Percentiles rank a stretch among this genome's conserved stretches.
Evolutionary conservation across 2,113 vertebrate species (phyloP).

Genomic region (Dipodomys ordii): DNA sequence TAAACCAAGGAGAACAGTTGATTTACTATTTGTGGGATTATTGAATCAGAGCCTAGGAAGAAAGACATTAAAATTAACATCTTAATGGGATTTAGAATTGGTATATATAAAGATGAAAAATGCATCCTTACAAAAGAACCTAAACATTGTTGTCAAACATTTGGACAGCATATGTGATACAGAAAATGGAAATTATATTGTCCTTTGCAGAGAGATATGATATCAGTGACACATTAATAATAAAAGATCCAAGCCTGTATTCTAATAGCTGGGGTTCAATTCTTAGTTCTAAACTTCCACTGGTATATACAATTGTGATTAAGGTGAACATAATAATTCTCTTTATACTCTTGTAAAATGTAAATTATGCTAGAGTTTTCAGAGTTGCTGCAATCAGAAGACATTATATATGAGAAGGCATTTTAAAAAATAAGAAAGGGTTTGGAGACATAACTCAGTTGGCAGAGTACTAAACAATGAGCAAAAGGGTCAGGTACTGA

Average conservation of each 20-base stretch:
- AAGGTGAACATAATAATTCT: not conserved
- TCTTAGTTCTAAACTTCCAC: not conserved
- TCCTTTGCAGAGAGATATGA: not conserved
- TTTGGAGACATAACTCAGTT: too few relatives aligned
- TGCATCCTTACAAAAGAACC: not conserved
- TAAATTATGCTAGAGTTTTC: not conserved
- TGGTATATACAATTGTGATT: not conserved
- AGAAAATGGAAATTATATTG: not conserved
- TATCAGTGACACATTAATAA: not conserved
- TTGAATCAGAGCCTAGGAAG: conserved; percentile 4
- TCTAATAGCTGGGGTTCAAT: not conserved
- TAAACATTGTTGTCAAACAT: not conserved
- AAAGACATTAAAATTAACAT: conserved; percentile 4
- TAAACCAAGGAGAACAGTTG: not conserved
- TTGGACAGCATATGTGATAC: not conserved
- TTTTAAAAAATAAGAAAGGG: not conserved
- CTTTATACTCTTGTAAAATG: conserved; percentile 8
- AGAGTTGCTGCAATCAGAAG: not conserved
- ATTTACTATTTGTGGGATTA: conserved; percentile 20
- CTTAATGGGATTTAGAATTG: conserved; percentile 25
- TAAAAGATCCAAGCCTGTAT: not conserved
- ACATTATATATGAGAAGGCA: not conserved
- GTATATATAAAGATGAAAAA: not conserved
- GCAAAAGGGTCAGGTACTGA: too few relatives aligned
- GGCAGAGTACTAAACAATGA: not conserved